These are phyloP conservation scores for Euleptes europaea DNA, from an alignment of 2,113 vertebrate species.

Conservation along the genomic window DNA sequence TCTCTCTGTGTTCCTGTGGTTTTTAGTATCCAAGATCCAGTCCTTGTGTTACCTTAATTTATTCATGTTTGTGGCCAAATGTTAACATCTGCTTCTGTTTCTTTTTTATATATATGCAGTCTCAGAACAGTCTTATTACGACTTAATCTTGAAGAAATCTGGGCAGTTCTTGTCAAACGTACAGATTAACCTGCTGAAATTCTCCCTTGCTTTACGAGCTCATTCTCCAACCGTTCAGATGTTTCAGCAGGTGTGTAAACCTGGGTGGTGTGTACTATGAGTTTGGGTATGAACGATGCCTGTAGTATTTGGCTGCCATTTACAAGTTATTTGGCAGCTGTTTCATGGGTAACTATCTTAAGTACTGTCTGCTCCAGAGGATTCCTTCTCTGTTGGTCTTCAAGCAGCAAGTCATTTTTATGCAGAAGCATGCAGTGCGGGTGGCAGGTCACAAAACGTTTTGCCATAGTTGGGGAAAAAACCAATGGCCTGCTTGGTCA, in stretches of 20 bases:
- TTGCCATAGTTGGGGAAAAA: not conserved
- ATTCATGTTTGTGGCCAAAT: not conserved
- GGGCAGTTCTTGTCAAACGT: constrained; percentile 92
- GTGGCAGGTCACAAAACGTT: not conserved
- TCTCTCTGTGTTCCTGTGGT: not conserved
- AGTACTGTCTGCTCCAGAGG: not conserved
- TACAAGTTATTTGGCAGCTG: not conserved
- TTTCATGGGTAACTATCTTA: not conserved
- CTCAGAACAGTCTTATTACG: constrained; percentile 90
- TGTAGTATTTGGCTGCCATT: not conserved
- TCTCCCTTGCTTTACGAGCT: constrained; percentile 86
- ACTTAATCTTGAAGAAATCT: constrained; percentile 93
- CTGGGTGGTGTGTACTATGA: not conserved
- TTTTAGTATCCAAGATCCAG: not conserved
- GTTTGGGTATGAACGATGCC: not conserved
- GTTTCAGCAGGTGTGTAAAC: constrained; percentile 88
- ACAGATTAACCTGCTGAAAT: constrained; percentile 88
- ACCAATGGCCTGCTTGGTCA: not conserved
- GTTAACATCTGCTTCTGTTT: constrained; percentile 9
- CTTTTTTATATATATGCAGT: constrained; percentile 71
- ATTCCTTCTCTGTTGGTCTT: not conserved
- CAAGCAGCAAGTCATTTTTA: not conserved
- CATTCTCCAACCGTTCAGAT: constrained; percentile 90
- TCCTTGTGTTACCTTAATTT: not conserved
- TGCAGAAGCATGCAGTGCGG: not conserved